Base-by-base conservation (phyloP, 2,797 vertebrate species). In the Poliocrania exsul region DNA sequence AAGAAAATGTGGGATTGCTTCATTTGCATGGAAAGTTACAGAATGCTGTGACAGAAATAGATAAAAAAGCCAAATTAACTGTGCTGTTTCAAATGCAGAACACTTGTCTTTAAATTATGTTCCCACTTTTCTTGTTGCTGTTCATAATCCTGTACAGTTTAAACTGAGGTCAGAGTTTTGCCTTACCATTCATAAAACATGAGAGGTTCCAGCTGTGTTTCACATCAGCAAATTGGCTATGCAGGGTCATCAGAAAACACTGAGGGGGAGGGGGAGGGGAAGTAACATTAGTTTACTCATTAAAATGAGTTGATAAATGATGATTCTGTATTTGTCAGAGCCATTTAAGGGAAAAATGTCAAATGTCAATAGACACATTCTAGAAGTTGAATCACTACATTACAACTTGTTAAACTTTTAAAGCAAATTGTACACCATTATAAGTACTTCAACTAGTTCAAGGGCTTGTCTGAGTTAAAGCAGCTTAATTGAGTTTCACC, bases 151-250 rank as follows among this genome's bases (percentile, higher is more conserved):
- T 86, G n/a, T 49, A 61, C 5, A 73, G 33, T 73, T 81, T 91
- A 79, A 95, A 86, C 67, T 53, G 42, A 88, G 91, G 81, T 90
- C 78, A 92, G 84, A 89, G 40, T 94, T 94, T 94, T 93, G 71
- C 64, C 49, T 88, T 88, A 33, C 14, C 46, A 54, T 77, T 94
- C 90, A 92, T 82, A 85, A 92, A 94, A 57, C 29, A 71, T 33
- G 80, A 96, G 93, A 94, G 83, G 49, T 87, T 94, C 66, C 90
- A 95, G 62, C 86, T 96, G 96, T 18, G 62, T 81, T 92, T 92
- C 56, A 37, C 46, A 94, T 86, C 81, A 94, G 81, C 86, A 93
- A 80, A 90, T 80, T 64, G 49, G 26, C 33, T 86, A 25, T 73
- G 33, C 77, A 83, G 14, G 37, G 33, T 67, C 38, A 88, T 81